A percentile compares a stretch with the other conserved stretches of the same genome.
These are phyloP conservation scores for Ectemnius continuus DNA, from an alignment of 2,888 invertebrate genomes.

Conservation along the genomic window DNA sequence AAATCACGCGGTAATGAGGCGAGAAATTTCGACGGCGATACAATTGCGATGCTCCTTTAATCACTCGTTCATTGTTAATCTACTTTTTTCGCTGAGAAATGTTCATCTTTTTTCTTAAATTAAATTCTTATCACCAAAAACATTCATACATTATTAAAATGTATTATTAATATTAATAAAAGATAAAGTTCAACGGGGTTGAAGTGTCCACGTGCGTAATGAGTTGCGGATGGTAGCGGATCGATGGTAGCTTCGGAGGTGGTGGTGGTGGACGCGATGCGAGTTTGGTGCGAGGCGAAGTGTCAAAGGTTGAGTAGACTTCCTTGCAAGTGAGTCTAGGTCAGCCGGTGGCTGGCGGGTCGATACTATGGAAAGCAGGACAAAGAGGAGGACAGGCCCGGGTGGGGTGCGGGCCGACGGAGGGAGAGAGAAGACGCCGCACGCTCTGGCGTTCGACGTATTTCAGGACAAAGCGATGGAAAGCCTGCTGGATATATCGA, in stretches of 20 bases:
- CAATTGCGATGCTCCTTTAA: too few relatives aligned
- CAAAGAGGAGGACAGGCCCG: constrained; percentile 53
- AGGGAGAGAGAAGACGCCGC: constrained; percentile 20
- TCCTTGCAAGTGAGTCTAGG: constrained; percentile 64
- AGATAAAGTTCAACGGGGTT: too few relatives aligned
- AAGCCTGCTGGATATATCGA: neutral
- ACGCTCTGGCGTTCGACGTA: constrained; percentile 39
- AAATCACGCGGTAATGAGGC: too few relatives aligned
- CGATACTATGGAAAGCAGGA: constrained; percentile 63
- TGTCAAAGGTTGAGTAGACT: constrained; percentile 62
- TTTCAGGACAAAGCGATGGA: constrained; percentile 49
- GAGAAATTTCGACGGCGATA: too few relatives aligned
- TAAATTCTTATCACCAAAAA: too few relatives aligned
- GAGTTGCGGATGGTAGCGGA: neutral
- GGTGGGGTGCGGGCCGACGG: constrained; percentile 19
- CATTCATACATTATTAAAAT: too few relatives aligned
- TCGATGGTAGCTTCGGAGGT: constrained; percentile 45
- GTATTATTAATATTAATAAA: too few relatives aligned
- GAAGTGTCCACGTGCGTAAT: too few relatives aligned
- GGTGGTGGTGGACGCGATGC: constrained; percentile 29
- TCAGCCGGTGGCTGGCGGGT: constrained; percentile 58
- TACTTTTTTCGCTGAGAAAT: too few relatives aligned
- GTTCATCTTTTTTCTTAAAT: too few relatives aligned
- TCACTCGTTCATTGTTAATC: too few relatives aligned
- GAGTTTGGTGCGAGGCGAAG: constrained; percentile 25